phyloP scores from a whole-genome alignment of 2,888 invertebrate species.

The Brachypalpus laphriformis region DNA sequence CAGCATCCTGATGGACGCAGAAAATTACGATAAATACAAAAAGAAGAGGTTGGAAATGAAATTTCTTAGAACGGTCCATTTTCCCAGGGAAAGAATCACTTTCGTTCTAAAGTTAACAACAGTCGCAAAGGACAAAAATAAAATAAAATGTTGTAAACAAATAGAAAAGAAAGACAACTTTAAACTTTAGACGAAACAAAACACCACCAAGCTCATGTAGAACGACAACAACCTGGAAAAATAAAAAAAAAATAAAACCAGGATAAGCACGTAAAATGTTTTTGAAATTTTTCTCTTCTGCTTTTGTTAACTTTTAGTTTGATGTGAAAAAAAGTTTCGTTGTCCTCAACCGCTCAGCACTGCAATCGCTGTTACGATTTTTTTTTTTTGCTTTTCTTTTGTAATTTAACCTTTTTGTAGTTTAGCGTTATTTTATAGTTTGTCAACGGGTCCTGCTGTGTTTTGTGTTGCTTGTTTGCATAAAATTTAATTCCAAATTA shows the following conservation, averaged over 20 bases:
- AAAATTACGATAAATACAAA: constrained; percentile 1
- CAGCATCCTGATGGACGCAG: constrained; percentile 15
- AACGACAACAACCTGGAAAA: constrained; percentile 21
- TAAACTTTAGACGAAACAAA: constrained; percentile 41
- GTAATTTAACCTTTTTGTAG: constrained; percentile 56
- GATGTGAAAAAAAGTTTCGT: constrained; percentile 7
- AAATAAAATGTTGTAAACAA: constrained; percentile 49
- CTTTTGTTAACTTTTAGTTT: constrained; percentile 31
- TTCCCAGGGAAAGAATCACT: background rate
- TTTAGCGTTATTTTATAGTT: constrained; percentile 55
- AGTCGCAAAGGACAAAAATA: constrained; percentile 42
- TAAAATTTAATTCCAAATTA: constrained; percentile 34
- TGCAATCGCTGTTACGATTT: background rate
- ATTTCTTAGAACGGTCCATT: constrained; percentile 45
- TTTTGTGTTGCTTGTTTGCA: constrained; percentile 34
- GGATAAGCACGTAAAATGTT: constrained; percentile 45
- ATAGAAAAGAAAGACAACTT: constrained; percentile 50
- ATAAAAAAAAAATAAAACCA: constrained; percentile 21
- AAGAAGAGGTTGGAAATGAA: constrained; percentile 43
- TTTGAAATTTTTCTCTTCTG: constrained; percentile 5
- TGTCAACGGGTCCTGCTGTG: constrained; percentile 31
- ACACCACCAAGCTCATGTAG: constrained; percentile 28
- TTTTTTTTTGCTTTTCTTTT: background rate
- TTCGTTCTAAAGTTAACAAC: constrained; percentile 30
- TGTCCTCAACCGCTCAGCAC: constrained; percentile 17